Conservation (phyloP, 2,113 vertebrate species). For the Calypte anna region DNA sequence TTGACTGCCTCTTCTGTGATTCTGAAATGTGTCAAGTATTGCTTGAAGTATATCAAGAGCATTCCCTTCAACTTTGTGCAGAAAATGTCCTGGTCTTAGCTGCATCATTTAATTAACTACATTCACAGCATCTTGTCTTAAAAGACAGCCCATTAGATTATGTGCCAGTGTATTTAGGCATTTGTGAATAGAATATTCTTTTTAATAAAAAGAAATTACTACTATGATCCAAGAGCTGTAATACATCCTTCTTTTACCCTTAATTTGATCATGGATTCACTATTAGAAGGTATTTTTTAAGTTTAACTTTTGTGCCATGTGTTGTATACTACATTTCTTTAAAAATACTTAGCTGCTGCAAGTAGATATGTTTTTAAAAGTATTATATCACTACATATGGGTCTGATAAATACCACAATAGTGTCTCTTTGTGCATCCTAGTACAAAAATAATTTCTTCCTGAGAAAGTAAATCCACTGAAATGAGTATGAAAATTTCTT, state of each 20-base stretch:
- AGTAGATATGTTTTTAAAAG: background rate
- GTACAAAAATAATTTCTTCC: background rate
- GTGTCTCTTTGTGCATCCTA: background rate
- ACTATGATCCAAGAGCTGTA: background rate
- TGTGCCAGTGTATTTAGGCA: background rate
- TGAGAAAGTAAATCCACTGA: background rate
- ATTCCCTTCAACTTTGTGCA: background rate
- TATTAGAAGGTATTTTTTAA: background rate
- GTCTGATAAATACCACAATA: background rate
- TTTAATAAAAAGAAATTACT: background rate
- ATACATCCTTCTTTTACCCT: slow-evolving; percentile 17
- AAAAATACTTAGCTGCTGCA: background rate
- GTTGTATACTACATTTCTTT: background rate
- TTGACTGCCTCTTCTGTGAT: background rate
- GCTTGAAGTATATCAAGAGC: slow-evolving; percentile 31
- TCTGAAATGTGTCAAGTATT: slow-evolving; percentile 27
- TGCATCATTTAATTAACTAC: background rate
- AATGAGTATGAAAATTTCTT: background rate
- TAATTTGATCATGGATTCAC: background rate
- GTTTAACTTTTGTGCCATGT: background rate
- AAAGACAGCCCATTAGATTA: slow-evolving; percentile 35
- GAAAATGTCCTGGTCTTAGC: background rate
- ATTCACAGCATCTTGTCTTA: slow-evolving; percentile 25
- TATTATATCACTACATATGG: background rate
- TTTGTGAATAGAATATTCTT: slow-evolving; percentile 39